Evolutionary conservation across 2,797 vertebrate genomes (phyloP).

Genomic region (Pelochelys cantorii): DNA sequence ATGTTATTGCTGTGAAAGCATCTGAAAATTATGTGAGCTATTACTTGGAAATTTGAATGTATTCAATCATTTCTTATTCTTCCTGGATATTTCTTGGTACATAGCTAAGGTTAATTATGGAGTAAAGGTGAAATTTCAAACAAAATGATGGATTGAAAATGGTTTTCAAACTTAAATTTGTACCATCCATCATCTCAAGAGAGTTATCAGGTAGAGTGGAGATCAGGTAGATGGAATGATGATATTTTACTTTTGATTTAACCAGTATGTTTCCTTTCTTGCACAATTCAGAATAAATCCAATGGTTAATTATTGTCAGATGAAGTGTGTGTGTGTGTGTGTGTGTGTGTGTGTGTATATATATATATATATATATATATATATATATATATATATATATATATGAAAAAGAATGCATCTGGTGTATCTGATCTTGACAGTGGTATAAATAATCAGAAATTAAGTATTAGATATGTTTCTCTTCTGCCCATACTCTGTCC

Average conservation of each 20-base stretch:
- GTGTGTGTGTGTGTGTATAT: too few relatives aligned
- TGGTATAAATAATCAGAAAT: conserved; percentile 17
- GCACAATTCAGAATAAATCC: conserved; percentile 51
- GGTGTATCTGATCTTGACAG: conserved; percentile 62
- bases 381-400: too few relatives aligned
- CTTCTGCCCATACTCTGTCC: neutral
- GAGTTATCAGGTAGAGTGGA: neutral
- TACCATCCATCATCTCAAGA: neutral
- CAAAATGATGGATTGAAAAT: neutral
- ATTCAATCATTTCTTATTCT: neutral
- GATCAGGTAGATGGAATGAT: neutral
- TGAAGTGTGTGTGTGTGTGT: neutral
- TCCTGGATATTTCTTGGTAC: neutral
- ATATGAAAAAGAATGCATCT: conserved; percentile 55
- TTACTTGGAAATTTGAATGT: neutral
- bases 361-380: too few relatives aligned
- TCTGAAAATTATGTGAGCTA: neutral
- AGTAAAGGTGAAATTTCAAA: neutral
- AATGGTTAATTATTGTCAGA: conserved; percentile 69
- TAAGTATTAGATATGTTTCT: conserved; percentile 20
- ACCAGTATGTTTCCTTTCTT: conserved; percentile 28
- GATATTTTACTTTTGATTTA: neutral
- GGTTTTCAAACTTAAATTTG: fast-evolving
- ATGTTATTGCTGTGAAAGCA: neutral
- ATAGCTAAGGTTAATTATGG: neutral